Base-by-base conservation (phyloP, 2,797 vertebrate genomes). In the Danio choprae region DNA sequence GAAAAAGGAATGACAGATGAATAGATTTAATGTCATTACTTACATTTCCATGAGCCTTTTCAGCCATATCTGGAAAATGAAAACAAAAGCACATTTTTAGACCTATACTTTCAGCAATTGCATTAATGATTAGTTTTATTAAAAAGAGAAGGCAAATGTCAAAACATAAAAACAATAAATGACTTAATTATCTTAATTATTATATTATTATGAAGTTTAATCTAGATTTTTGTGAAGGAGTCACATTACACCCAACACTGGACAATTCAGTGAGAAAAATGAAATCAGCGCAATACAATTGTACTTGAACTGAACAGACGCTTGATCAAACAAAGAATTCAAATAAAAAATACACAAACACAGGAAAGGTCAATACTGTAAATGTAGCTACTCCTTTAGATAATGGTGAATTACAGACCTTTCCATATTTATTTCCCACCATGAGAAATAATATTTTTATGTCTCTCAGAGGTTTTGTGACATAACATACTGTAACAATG, bases 41-140 rank as follows among this genome's bases (percentile, higher is more conserved):
- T 89, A 94, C 93, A 48, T 93, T 91, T 86, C 77, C 86, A 62
- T 59, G 71, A 50, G 89, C 88, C 77, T 89, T 89, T 64, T 88
- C 88, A 11, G 51, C 22, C 22, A 84, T 86, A 62, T 93, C 93
- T 94, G 90, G 16, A 51, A 79, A 85, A 56, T 15, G 77, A 84
- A 12, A 1, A 44, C 5, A 71, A 18, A 41, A 29, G 77, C 44
- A 84, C 38, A 3, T 56, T 48, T 50, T 62, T 53, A 20, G 53
- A 46, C 70, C 79, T 7, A 58, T 16, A 55, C 6, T 41, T 81
- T 10, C 11, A 72, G 7, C 16, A 8, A 68, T 68, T 50, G 36
- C 5, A 48, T 48, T 4, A 48, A 36, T 67, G 3, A 67, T 68
- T 36, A 0, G 36, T n/a, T 48, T 3, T 0, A 29, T 50, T 16